Evolutionary conservation across 2,888 invertebrate genomes (phyloP), one percentile per base, ranked within the genome.

Genomic region (Fragum sueziense): DNA sequence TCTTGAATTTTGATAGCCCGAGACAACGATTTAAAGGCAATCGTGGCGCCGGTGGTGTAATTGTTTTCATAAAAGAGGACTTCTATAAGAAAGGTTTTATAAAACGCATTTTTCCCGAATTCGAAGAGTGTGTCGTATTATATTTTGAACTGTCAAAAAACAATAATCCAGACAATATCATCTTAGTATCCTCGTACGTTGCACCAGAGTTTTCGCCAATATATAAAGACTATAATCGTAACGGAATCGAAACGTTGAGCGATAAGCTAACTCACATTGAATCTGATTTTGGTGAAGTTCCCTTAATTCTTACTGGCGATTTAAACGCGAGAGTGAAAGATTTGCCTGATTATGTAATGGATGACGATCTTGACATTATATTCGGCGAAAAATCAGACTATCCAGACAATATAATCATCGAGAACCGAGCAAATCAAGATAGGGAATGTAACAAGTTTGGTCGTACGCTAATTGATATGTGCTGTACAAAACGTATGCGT

Each of bases 381-480:
- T 72, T 72, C n/a, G 72, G 51, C 6, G 72, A 61, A 34, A 51
- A 31, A n/a, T n/a, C n/a, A n/a, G n/a, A n/a, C n/a, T 72, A 72
- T 34, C 62, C 61, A 20, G 62, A 27, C 47, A 68, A 74, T 68
- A 47, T 41, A 17, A 68, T 74, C 59, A 25, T 14, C 17, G 47
- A 29, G n/a, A 57, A 2, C 0, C 54, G 59, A 57, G 27, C n/a
- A 20, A 47, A 41, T 27, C 57, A 74, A 47, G 62, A 62, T 62
- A 33, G 6, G n/a, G 9, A 20, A 2, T 34, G 20, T 14, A 31
- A 62, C n/a, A 29, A 33, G 9, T 62, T 33, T 20, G 62, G 62
- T 25, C 27, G 20, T 3, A n/a, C 62, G 31, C 27, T 62, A n/a
- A 33, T 62, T 33, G 62, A 62, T 25, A n/a, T 62, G 20, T 62